A percentile compares a stretch with the other conserved stretches of the same genome.
Evolutionary conservation across 2,888 invertebrate genomes (phyloP).

Genomic region (Adelognathus sp.): DNA sequence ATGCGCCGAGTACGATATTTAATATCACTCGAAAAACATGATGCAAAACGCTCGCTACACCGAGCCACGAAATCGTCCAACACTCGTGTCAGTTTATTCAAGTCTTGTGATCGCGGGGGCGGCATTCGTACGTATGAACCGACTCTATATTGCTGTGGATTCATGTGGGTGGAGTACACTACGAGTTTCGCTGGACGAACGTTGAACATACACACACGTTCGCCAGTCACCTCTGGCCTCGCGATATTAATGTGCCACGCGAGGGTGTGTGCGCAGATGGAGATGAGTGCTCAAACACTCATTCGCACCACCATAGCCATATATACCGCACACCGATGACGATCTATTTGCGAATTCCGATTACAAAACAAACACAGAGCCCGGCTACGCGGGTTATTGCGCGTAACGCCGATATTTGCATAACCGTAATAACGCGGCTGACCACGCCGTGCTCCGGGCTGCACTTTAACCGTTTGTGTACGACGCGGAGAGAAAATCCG

Average conservation of each 20-base stretch:
- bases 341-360: constrained; percentile 71
- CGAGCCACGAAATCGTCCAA: not conserved
- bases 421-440: constrained; percentile 65
- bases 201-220: not conserved
- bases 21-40: constrained; percentile 63
- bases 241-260: not conserved
- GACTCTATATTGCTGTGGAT: not conserved
- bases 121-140: not conserved
- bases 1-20: constrained; percentile 51
- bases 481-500: constrained; percentile 27
- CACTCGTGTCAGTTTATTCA: not conserved
- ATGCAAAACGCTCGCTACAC: constrained; percentile 26
- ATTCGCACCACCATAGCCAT: constrained; percentile 44
- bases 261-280: constrained; percentile 19
- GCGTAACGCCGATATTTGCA: constrained; percentile 68
- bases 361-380: constrained; percentile 70
- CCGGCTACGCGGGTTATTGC: constrained; percentile 64
- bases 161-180: constrained; percentile 1
- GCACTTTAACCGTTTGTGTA: constrained; percentile 43
- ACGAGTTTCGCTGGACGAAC: constrained; percentile 22
- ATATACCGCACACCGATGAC: constrained; percentile 65
- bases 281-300: constrained; percentile 28
- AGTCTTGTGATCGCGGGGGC: constrained; percentile 11
- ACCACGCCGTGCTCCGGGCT: constrained; percentile 40
- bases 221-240: not conserved